Base-by-base conservation (phyloP, 2,113 vertebrate genomes). In the Halcyon malimbica region DNA sequence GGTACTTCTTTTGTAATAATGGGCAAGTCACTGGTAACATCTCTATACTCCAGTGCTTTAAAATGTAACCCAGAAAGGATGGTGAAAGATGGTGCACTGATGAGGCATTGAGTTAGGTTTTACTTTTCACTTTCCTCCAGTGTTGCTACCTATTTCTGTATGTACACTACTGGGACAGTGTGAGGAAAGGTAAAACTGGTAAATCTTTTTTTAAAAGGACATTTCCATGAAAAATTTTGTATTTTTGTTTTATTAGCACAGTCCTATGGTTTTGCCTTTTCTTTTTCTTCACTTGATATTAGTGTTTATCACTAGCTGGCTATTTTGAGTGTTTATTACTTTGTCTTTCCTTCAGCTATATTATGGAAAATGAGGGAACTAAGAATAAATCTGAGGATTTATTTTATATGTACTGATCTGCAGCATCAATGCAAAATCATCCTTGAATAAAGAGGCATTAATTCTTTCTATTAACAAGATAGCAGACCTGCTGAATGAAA, bases 201-300 rank as follows among this genome's bases (percentile, higher is more conserved):
- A 41, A 70, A 71, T 25, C 1, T 53, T 69, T 82, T 82, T 89
- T 79, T 13, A 1, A 69, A 76, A 83, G 5, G 12, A 16, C 2
- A 21, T 77, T 85, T 89, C 16, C 41, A 41, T 84, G 26, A 67
- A 28, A 57, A 50, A 35, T 2, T 48, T 70, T 35, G 5, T 39
- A 39, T 80, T 79, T 91, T 70, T 90, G 83, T 86, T 96, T 96
- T 95, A 50, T 83, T 70, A 69, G 63, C 11, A 37, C 7, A 83
- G 31, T 54, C 26, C 2, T 87, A 62, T 69, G 5, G 2, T 80
- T 90, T 67, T 87, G 20, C 18, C 5, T 89, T 67, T 95, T 70
- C 5, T 89, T 67, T 95, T 70, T 88, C 51, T 68, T 17, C 17
- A 13, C 69, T 89, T 81, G 31, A 78, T 83, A 64, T 48, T 91